Evolutionary conservation across 2,113 vertebrate genomes (phyloP).

Genomic region (Clarias macrocephalus): DNA sequence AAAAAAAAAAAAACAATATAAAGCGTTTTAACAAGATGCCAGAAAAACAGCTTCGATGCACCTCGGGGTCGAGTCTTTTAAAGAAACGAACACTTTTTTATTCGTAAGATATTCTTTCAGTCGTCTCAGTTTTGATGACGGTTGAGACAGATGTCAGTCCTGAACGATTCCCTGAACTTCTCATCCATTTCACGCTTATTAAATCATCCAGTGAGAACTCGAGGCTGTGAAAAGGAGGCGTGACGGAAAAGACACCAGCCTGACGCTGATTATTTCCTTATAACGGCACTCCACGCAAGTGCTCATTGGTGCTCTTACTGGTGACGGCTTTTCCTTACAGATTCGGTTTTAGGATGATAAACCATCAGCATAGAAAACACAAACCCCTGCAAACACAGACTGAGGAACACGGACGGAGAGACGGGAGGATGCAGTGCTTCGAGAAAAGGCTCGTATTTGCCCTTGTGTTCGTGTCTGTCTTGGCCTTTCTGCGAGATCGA

Average conservation of each 20-base stretch:
- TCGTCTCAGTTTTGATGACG: background rate
- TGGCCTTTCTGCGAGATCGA: constrained; percentile 65
- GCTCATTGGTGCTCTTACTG: background rate
- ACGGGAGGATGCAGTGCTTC: constrained; percentile 36
- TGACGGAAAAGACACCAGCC: background rate
- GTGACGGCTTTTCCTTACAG: no score
- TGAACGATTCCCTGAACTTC: background rate
- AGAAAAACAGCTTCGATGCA: background rate
- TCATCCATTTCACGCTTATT: background rate
- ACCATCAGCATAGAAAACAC: background rate
- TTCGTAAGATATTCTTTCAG: background rate
- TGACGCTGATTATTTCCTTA: background rate
- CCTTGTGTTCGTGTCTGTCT: constrained; percentile 54
- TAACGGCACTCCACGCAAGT: background rate
- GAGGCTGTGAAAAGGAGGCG: background rate
- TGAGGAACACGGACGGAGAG: background rate
- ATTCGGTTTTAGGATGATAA: no score
- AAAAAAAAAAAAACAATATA: background rate
- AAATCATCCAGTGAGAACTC: background rate
- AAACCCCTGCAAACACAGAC: background rate
- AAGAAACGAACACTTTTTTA: background rate
- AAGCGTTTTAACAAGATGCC: background rate
- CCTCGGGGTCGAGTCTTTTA: background rate
- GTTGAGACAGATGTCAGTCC: background rate
- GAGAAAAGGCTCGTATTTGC: constrained; percentile 57